These are phyloP conservation scores for Lipophrys pholis DNA, from an alignment of 2,113 vertebrate genomes.

Conservation along the genomic window DNA sequence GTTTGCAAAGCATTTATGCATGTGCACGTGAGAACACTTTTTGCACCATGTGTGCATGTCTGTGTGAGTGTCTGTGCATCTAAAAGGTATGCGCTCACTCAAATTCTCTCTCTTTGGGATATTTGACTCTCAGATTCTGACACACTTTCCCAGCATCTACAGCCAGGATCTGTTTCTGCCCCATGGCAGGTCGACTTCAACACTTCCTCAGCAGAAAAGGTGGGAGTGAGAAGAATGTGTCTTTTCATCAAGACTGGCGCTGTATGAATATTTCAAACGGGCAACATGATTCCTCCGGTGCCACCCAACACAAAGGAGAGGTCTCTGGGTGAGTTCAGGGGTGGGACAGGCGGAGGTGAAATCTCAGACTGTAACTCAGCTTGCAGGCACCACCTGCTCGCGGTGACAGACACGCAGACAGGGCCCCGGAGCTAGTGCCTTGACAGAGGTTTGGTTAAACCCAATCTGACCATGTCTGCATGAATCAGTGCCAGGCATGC, in stretches of 20 bases:
- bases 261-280: slow-evolving; percentile 68
- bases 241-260: slow-evolving; percentile 66
- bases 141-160: slow-evolving; percentile 58
- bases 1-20: slow-evolving; percentile 47
- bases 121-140: slow-evolving; percentile 49
- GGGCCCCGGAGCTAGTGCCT: slow-evolving; percentile 32
- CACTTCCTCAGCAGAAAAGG: slow-evolving; percentile 65
- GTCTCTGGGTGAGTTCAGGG: slow-evolving; percentile 42
- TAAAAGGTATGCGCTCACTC: slow-evolving; percentile 41
- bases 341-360: slow-evolving; percentile 48
- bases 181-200: slow-evolving; percentile 44
- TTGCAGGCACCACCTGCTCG: slow-evolving; percentile 62
- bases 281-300: slow-evolving; percentile 65
- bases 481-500: slow-evolving; percentile 49
- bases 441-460: slow-evolving; percentile 57
- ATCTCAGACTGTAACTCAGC: slow-evolving; percentile 49
- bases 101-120: slow-evolving; percentile 46
- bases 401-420: slow-evolving; percentile 44
- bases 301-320: slow-evolving; percentile 62
- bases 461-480: slow-evolving; percentile 56
- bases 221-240: slow-evolving; percentile 65
- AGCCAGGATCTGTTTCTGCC: slow-evolving; percentile 64
- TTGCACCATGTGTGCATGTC: slow-evolving; percentile 6
- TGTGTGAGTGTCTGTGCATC: slow-evolving; percentile 12
- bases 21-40: slow-evolving; percentile 3